phyloP scores from a whole-genome alignment of 2,888 invertebrate genomes.

The Rhopalosiphum nymphaeae region DNA sequence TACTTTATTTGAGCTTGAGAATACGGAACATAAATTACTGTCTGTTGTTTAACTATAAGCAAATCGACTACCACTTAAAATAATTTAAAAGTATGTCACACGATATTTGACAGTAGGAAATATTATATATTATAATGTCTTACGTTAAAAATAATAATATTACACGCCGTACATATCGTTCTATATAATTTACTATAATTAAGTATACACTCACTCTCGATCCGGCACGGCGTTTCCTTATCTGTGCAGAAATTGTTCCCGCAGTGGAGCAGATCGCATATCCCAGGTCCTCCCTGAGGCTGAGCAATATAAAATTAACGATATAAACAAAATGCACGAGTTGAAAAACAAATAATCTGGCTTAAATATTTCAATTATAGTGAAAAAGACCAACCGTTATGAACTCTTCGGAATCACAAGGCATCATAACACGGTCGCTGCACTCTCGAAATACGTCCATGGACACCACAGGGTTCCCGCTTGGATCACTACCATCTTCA shows the following conservation, averaged over 20 bases:
- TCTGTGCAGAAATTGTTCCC: slow-evolving; percentile 79
- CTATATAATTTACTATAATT: neutral
- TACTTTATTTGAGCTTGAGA: neutral
- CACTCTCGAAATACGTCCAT: slow-evolving; percentile 73
- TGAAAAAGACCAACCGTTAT: slow-evolving; percentile 73
- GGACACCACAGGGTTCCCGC: slow-evolving; percentile 70
- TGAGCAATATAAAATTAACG: slow-evolving; percentile 69
- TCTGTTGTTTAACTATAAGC: neutral
- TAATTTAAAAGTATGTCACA: neutral
- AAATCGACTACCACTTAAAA: neutral
- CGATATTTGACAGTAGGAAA: neutral
- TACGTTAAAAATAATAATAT: neutral
- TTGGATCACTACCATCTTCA: slow-evolving; percentile 65
- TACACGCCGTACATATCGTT: neutral
- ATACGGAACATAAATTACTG: neutral
- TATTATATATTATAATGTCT: neutral
- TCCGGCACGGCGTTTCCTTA: slow-evolving; percentile 73
- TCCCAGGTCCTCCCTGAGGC: slow-evolving; percentile 76
- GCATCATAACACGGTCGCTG: slow-evolving; percentile 81
- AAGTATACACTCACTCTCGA: slow-evolving; percentile 74
- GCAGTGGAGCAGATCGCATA: slow-evolving; percentile 85
- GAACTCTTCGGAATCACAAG: slow-evolving; percentile 88
- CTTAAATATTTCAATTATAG: neutral
- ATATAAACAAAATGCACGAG: neutral
- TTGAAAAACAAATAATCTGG: neutral